Conservation (phyloP, 2,888 invertebrate genomes). For the Pardosa pseudoannulata region DNA sequence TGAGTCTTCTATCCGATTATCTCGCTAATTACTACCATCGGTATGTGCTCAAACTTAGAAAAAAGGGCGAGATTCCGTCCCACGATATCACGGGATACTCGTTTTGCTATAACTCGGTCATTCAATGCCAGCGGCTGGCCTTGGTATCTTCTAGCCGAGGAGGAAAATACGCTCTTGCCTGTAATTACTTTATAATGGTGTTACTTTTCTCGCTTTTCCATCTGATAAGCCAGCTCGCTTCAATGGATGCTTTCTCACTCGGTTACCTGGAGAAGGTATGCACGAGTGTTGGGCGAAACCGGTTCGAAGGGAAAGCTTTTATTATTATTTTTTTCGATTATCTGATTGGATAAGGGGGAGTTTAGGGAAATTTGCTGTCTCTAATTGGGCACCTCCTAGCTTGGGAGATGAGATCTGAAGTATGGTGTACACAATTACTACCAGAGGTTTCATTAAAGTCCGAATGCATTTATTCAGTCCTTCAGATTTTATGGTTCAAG, state of each 20-base stretch:
- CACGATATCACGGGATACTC: not conserved
- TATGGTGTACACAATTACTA: not conserved
- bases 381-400: not conserved
- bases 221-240: conserved; percentile 52
- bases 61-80: not conserved
- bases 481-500: not conserved
- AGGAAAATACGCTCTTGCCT: conserved; percentile 16
- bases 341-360: conserved; percentile 10
- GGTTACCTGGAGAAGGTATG: conserved; percentile 1
- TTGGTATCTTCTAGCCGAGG: conserved; percentile 22
- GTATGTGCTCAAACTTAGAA: too few species aligned
- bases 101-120: not conserved
- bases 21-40: not conserved
- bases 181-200: conserved; percentile 68
- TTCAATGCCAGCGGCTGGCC: conserved; percentile 66
- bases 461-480: not conserved
- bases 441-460: not conserved
- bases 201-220: conserved; percentile 70
- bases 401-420: not conserved
- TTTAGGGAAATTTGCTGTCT: conserved; percentile 13
- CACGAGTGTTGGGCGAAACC: conserved; percentile 36
- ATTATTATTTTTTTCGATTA: conserved; percentile 8
- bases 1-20: not conserved
- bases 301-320: conserved; percentile 21
- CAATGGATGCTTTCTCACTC: not conserved